Base-by-base conservation (phyloP, 1,140 invertebrate genomes). In the Thalassaphorura encarpata region DNA sequence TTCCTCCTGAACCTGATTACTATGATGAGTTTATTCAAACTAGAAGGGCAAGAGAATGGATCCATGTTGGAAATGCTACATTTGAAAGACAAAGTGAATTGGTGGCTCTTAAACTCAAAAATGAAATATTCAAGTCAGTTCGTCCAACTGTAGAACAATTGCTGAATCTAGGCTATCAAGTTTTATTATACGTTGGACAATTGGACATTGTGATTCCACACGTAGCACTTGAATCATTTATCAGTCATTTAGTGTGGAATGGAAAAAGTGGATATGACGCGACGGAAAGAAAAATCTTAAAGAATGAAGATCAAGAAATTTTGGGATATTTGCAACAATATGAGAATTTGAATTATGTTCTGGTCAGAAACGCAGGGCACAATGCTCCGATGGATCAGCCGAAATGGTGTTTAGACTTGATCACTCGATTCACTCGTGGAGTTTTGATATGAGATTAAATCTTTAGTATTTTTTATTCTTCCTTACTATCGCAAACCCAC, bases 321-420 rank as follows among this genome's bases (percentile, higher is more conserved):
- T 24, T 31, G 3, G 54, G 42, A 13, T 60, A 57, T 43, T 18
- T 23, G 16, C 23, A 46, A 54, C 13, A 19, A 23, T 13, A 21
- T 27, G 15, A 46, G 6, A 54, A 54, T 54, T 58, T 54, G 23
- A 29, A 15, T 4, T 21, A 33, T 33, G 11, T 51, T 4, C 27
- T 51, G 8, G 3, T 51, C 5, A 21, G 71, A 42, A 68, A 70
- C 58, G 73, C 71, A 13, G 76, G 76, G 3, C 75, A 78, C 57
- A 73, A 76, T 43, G 60, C 76, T 26, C 75, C 75, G 0, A 68
- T 71, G 63, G 76, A 77, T 62, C 73, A 76, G 64, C 76, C 76
- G 16, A 63, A 61, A 24, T 62, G 68, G 52, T 69, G 70, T 5
- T 74, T 67, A 53, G 74, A 76, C 54, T 70, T 78, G 68, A 75